Percentiles rank a stretch among this genome's conserved stretches.
Evolutionary conservation across 2,113 vertebrate species (phyloP).

Genomic region (Ctenodactylus gundi): DNA sequence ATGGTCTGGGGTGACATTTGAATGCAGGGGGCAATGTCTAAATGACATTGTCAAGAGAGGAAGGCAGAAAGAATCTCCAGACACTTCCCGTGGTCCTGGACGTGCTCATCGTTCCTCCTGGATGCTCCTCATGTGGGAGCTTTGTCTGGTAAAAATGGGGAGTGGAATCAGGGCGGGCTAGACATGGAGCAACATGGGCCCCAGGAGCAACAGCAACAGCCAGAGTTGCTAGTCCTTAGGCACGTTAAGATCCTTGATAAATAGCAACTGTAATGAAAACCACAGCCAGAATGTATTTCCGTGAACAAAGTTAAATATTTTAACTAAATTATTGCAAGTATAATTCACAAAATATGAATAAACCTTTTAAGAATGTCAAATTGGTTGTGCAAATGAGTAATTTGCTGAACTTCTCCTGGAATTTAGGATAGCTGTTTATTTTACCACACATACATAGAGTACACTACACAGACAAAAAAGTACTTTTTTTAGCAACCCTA

Average conservation of each 20-base stretch:
- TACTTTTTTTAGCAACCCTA: constrained; percentile 12
- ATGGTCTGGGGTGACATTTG: constrained; percentile 83
- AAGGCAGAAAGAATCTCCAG: constrained; percentile 72
- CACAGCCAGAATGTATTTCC: constrained; percentile 46
- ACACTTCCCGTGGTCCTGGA: constrained; percentile 68
- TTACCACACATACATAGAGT: background rate
- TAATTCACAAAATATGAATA: constrained; percentile 64
- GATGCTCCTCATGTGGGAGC: constrained; percentile 76
- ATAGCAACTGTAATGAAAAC: constrained; percentile 73
- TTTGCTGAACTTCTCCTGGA: constrained; percentile 61
- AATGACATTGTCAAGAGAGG: constrained; percentile 79
- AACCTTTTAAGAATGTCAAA: constrained; percentile 66
- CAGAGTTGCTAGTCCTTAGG: constrained; percentile 67
- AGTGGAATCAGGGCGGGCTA: constrained; percentile 75
- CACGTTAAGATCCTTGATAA: constrained; percentile 71
- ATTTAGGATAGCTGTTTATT: constrained; percentile 43
- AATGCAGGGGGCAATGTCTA: constrained; percentile 83
- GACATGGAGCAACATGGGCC: constrained; percentile 70
- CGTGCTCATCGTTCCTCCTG: constrained; percentile 75
- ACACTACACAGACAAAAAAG: background rate
- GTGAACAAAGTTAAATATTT: constrained; percentile 66
- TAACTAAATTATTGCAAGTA: constrained; percentile 55
- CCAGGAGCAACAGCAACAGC: constrained; percentile 76
- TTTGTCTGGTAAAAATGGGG: constrained; percentile 77
- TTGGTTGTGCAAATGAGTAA: constrained; percentile 60